Base-by-base conservation (phyloP, 2,888 invertebrate species). In the Plebejus argus region DNA sequence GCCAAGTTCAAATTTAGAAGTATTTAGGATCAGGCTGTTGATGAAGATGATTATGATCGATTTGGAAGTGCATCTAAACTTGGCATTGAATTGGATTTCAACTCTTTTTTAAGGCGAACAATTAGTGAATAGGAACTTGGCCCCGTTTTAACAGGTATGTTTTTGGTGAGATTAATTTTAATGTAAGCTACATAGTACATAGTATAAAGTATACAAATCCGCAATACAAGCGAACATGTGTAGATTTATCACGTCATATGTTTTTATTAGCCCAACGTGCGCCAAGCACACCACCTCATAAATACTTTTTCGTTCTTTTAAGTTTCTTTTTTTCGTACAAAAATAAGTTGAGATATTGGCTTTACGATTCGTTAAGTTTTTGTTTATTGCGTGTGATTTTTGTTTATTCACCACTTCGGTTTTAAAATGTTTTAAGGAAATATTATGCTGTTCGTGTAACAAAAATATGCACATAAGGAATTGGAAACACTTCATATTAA, bases 251-350 rank as follows among this genome's bases (percentile, higher is more conserved):
- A 20, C 49, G 28, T 74, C 74, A 18, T 74, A 49, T 74, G 74
- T 74, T 74, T 74, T 74, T 74, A 74, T 74, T 74, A 74, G 39
- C 49, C 71, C 39, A 23, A 23, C 23, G 28, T 28, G 74, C 45
- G 74, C 74, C 74, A 74, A 53, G 53, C 53, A 20, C 45, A 45
- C 39, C 23, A 49, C 45, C 74, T 53, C 74, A 74, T 74, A 74
- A 72, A 72, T 72, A 53, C 49, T 74, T 28, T 28, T 49, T 5
- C n/a, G n/a, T 72, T 53, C 45, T 72, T 72, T 72, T 70, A 3
- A 18, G 35, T 58, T 53, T 53, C 18, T 53, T 53, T 53, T 49
- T 53, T 53, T 53, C 53, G 53, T 53, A 18, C 53, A 18, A 18
- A 45, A 53, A 4, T 53, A 53, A 53, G 53, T 53, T 53, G 53